Conservation (phyloP, 2,888 invertebrate genomes). For the Cryptops parisi region DNA sequence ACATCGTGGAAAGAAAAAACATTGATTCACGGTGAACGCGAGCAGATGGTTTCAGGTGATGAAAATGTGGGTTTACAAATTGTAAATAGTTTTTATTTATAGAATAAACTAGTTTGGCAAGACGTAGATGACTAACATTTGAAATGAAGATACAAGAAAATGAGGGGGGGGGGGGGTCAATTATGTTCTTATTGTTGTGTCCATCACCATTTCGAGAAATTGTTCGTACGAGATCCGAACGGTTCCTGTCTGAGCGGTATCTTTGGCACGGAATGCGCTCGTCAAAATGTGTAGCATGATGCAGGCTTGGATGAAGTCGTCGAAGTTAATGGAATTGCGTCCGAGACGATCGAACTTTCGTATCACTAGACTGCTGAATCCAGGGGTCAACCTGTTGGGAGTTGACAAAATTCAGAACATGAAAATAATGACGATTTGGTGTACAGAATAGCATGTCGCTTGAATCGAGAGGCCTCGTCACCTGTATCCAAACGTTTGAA, state of each 20-base stretch:
- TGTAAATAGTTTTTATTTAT: too few species aligned
- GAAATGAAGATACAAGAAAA: too few species aligned
- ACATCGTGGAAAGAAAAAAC: too few species aligned
- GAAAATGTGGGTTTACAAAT: too few species aligned
- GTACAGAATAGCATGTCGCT: too few species aligned
- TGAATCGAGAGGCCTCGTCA: slow-evolving; percentile 21
- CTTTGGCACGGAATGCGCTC: slow-evolving; percentile 30
- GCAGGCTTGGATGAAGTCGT: slow-evolving; percentile 34
- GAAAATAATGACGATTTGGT: neutral
- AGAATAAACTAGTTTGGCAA: too few species aligned
- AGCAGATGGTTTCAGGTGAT: too few species aligned
- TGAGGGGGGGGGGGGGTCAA: too few species aligned
- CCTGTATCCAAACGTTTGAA: slow-evolving; percentile 32
- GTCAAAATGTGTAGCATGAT: slow-evolving; percentile 32
- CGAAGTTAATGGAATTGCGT: slow-evolving; percentile 29
- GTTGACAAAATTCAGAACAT: neutral
- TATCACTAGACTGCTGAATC: slow-evolving; percentile 27
- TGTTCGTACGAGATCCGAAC: slow-evolving; percentile 31
- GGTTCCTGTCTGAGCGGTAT: slow-evolving; percentile 26
- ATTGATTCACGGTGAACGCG: too few species aligned
- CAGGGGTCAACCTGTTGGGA: slow-evolving; percentile 27
- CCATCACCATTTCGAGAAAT: slow-evolving; percentile 31
- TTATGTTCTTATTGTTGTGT: slow-evolving; percentile 18
- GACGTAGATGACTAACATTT: too few species aligned
- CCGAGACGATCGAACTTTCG: slow-evolving; percentile 28